Conservation (phyloP, 2,113 vertebrate genomes). For the Balaenoptera acutorostrata region DNA sequence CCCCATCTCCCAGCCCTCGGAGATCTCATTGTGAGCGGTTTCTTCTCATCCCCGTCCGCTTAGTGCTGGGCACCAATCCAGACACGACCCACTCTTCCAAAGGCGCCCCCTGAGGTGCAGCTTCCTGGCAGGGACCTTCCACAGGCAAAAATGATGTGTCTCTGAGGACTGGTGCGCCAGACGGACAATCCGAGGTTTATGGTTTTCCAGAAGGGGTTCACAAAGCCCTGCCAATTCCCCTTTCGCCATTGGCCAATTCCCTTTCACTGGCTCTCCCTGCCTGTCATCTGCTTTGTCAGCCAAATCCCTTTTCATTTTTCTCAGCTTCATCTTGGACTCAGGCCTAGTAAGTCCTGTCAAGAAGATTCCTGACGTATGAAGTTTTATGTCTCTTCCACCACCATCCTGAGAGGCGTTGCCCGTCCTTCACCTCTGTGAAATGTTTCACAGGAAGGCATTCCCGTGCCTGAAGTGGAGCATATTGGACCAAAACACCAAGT, state of each 20-base stretch:
- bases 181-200: conserved; percentile 32
- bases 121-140: conserved; percentile 65
- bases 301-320: conserved; percentile 71
- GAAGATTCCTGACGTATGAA: conserved; percentile 55
- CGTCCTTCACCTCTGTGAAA: background rate
- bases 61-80: conserved; percentile 44
- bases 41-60: conserved; percentile 47
- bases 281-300: conserved; percentile 70
- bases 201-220: conserved; percentile 60
- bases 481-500: background rate
- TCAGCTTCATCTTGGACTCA: conserved; percentile 69
- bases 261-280: conserved; percentile 51
- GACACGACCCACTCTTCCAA: conserved; percentile 48
- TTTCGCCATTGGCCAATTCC: conserved; percentile 54
- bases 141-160: conserved; percentile 54
- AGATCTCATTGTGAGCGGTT: conserved; percentile 41
- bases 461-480: background rate
- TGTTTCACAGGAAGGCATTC: background rate
- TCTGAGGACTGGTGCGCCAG: conserved; percentile 23
- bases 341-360: conserved; percentile 61
- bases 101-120: conserved; percentile 43
- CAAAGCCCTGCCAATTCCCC: conserved; percentile 56
- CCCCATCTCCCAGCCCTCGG: conserved; percentile 15
- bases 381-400: conserved; percentile 5
- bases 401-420: background rate